A percentile compares a stretch with the other conserved stretches of the same genome.
Conservation (phyloP, 2,888 invertebrate species). For the Caenorhabditis sulstoni region DNA sequence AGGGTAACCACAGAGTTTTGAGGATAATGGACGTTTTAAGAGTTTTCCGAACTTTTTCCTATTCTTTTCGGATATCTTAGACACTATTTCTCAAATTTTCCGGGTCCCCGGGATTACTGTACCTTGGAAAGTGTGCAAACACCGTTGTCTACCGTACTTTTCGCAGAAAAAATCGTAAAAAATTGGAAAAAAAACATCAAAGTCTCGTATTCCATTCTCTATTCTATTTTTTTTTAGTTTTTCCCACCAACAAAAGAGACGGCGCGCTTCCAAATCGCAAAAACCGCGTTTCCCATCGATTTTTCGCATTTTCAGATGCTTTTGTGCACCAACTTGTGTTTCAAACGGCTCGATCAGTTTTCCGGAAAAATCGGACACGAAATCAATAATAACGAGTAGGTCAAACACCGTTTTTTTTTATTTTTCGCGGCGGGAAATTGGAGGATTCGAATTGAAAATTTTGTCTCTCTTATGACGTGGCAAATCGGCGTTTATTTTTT, state of each 20-base stretch:
- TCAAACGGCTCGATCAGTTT: constrained; percentile 69
- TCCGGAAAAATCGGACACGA: constrained; percentile 64
- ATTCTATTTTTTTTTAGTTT: neutral
- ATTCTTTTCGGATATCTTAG: no score
- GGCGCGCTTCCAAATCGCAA: neutral
- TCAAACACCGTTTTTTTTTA: neutral
- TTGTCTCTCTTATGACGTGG: no score
- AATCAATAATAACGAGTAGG: constrained; percentile 74
- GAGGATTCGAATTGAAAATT: neutral
- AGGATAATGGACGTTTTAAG: no score
- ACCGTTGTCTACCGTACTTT: no score
- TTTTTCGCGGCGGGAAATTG: neutral
- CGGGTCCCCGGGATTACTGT: no score
- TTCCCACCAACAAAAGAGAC: neutral
- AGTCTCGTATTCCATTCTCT: neutral
- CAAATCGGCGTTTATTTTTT: neutral
- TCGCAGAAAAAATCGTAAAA: no score
- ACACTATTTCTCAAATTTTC: no score
- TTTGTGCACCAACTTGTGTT: constrained; percentile 72
- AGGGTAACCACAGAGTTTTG: no score
- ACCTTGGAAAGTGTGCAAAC: no score
- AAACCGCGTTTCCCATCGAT: neutral
- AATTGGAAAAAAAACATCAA: no score
- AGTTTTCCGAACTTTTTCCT: no score
- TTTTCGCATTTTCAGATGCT: constrained; percentile 58